Conservation (phyloP, 2,888 invertebrate species). For the Drosophila kokeensis region DNA sequence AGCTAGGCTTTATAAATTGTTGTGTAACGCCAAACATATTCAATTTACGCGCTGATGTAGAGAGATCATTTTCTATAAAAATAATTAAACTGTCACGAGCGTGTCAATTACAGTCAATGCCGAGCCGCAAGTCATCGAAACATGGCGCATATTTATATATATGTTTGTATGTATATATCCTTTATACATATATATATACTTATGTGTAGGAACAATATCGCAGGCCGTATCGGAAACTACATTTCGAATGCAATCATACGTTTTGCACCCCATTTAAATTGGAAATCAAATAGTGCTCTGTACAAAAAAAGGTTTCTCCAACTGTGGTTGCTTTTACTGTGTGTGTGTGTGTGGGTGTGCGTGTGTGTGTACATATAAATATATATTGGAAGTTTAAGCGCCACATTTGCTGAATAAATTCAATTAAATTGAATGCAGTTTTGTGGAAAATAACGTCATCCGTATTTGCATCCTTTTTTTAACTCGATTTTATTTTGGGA, state of each 20-base stretch:
- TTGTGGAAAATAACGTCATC: conserved; percentile 19
- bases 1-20: neutral
- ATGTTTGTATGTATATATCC: neutral
- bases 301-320: conserved; percentile 19
- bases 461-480: conserved; percentile 1
- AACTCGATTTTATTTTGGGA: neutral
- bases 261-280: conserved; percentile 52
- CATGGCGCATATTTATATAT: neutral
- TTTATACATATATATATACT: neutral
- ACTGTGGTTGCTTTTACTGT: neutral
- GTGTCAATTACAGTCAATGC: conserved; percentile 65
- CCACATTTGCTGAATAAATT: conserved; percentile 32
- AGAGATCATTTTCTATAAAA: conserved; percentile 55
- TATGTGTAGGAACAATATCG: neutral
- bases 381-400: conserved; percentile 30
- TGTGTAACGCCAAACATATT: conserved; percentile 14
- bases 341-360: neutral
- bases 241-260: conserved; percentile 47
- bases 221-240: conserved; percentile 41
- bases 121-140: conserved; percentile 23
- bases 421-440: conserved; percentile 52
- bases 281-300: conserved; percentile 61
- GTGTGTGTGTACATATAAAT: conserved; percentile 12
- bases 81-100: conserved; percentile 75
- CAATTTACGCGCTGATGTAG: conserved; percentile 40